Evolutionary conservation across 2,113 vertebrate genomes (phyloP).

Genomic region (Platichthys stellatus): DNA sequence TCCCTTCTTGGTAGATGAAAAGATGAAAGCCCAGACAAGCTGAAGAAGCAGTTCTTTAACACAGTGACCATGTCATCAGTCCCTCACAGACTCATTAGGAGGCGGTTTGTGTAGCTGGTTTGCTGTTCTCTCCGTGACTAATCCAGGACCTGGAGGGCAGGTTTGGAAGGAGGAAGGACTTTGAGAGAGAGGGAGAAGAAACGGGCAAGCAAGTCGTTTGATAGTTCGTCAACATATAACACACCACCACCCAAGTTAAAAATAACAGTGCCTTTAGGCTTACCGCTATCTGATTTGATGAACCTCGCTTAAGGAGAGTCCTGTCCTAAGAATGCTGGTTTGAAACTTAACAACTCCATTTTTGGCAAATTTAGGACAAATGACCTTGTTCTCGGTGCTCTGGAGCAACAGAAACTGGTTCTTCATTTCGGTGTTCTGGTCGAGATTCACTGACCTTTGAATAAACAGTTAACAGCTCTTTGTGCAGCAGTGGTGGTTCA

Average conservation of each 20-base stretch:
- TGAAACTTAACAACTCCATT: neutral
- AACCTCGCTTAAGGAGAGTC: neutral
- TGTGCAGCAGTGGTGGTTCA: too few species aligned
- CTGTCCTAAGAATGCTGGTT: neutral
- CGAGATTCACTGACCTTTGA: too few species aligned
- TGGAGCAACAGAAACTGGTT: too few species aligned
- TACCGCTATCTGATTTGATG: slow-evolving; percentile 7
- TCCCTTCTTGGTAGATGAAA: slow-evolving; percentile 38
- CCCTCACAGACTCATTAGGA: slow-evolving; percentile 62
- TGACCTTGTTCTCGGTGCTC: neutral
- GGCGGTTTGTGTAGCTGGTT: slow-evolving; percentile 30
- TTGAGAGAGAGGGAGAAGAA: slow-evolving; percentile 4
- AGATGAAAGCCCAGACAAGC: slow-evolving; percentile 54
- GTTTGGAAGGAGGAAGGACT: slow-evolving; percentile 25
- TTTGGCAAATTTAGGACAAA: neutral
- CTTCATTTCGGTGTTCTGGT: too few species aligned
- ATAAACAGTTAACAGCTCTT: too few species aligned
- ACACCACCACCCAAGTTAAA: neutral
- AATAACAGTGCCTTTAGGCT: neutral
- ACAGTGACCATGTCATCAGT: slow-evolving; percentile 49
- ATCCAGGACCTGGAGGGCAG: slow-evolving; percentile 57
- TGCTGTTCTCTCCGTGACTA: slow-evolving; percentile 42
- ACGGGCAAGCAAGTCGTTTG: slow-evolving; percentile 20
- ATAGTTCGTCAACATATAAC: neutral
- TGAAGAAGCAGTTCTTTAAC: slow-evolving; percentile 55